Conservation (phyloP, 2,797 vertebrate species). For the Triplophysa bombifrons region DNA sequence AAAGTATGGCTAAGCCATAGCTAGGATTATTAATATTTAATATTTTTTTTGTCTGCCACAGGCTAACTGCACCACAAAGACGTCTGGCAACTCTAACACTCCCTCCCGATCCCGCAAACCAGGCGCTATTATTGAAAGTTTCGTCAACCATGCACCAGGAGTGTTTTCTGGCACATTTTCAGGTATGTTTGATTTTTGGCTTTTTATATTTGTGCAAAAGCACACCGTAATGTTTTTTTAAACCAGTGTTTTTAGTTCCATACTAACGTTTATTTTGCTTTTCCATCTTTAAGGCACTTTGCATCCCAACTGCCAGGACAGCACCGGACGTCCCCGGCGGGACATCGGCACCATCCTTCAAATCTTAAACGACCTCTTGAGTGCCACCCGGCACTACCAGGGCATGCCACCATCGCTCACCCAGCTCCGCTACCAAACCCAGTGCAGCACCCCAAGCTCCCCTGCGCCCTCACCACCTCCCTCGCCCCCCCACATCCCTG, state of each 20-base stretch:
- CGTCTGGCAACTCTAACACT: slow-evolving; percentile 66
- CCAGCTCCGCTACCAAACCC: slow-evolving; percentile 95
- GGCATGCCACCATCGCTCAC: slow-evolving; percentile 95
- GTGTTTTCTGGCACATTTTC: slow-evolving; percentile 99
- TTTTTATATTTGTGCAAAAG: not conserved
- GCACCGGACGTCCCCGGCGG: slow-evolving; percentile 89
- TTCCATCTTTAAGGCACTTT: slow-evolving; percentile 83
- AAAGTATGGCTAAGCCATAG: no score
- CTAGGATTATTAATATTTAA: not conserved
- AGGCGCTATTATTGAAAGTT: slow-evolving; percentile 97
- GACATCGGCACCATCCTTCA: slow-evolving; percentile 97
- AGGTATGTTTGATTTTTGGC: slow-evolving; percentile 72
- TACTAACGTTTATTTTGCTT: not conserved
- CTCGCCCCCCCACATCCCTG: slow-evolving; percentile 73
- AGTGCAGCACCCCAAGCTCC: slow-evolving; percentile 79
- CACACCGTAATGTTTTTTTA: no score
- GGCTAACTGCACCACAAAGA: slow-evolving; percentile 83
- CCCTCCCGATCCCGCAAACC: slow-evolving; percentile 90
- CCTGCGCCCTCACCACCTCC: slow-evolving; percentile 73
- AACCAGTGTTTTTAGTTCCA: no score
- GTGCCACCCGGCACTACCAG: slow-evolving; percentile 97
- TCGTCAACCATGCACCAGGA: slow-evolving; percentile 97
- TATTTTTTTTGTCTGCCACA: slow-evolving; percentile 58
- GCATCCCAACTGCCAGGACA: slow-evolving; percentile 98
- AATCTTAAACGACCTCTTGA: slow-evolving; percentile 97